Conservation (phyloP, 1,140 invertebrate species). For the Liolophura sinensis region DNA sequence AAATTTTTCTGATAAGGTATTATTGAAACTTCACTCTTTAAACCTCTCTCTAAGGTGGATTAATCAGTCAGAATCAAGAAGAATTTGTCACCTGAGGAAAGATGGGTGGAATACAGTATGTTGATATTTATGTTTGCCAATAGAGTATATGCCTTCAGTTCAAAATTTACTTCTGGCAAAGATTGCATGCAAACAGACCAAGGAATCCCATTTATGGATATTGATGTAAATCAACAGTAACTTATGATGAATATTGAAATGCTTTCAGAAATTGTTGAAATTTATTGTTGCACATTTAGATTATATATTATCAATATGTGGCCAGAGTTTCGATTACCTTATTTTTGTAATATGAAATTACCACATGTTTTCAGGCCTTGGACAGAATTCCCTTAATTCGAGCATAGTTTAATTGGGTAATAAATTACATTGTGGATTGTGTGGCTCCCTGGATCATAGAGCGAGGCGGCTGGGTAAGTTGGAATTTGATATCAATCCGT, state of each 20-base stretch:
- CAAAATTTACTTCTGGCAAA: neutral
- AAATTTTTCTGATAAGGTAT: no score
- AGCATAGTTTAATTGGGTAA: slow-evolving; percentile 53
- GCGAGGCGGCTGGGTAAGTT: slow-evolving; percentile 57
- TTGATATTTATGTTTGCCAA: no score
- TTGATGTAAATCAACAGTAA: neutral
- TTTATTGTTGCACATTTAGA: no score
- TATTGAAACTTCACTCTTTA: no score
- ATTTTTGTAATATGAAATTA: no score
- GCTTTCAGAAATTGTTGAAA: neutral
- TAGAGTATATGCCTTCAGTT: no score
- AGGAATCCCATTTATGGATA: neutral
- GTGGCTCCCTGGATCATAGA: slow-evolving; percentile 56
- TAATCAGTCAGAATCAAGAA: no score
- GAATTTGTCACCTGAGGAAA: no score
- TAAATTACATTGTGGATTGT: slow-evolving; percentile 53
- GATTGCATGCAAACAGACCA: neutral
- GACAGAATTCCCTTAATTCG: slow-evolving; percentile 50
- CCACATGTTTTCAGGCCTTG: slow-evolving; percentile 42
- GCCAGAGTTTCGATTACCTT: no score
- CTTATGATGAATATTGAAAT: neutral
- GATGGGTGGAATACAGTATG: no score
- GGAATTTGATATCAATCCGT: no score
- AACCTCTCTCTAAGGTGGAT: no score
- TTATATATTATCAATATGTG: neutral